Evolutionary conservation across 2,888 invertebrate species (phyloP).

Genomic region (Amblyjoppa proteus): DNA sequence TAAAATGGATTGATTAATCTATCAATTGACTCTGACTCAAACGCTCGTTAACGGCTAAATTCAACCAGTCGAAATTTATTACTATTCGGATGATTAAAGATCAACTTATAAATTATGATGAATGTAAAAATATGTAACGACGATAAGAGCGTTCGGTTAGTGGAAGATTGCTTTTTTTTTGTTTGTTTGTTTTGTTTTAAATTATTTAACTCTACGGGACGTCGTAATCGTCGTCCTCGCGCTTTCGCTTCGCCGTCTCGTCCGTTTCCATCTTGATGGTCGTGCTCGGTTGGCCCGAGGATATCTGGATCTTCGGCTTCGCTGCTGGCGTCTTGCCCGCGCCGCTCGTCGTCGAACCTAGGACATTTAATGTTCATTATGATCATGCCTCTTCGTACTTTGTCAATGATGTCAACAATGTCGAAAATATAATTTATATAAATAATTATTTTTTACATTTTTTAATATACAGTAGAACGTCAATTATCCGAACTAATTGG

Average conservation of each 20-base stretch:
- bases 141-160: constrained; percentile 37
- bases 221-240: constrained; percentile 83
- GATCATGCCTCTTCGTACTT: background rate
- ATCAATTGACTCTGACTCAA: background rate
- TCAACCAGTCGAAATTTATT: constrained; percentile 49
- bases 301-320: constrained; percentile 82
- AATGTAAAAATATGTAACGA: constrained; percentile 61
- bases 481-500: too few species aligned
- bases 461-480: background rate
- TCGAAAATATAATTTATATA: background rate
- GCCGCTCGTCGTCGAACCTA: constrained; percentile 63
- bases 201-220: constrained; percentile 74
- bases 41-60: constrained; percentile 7
- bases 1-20: constrained; percentile 4
- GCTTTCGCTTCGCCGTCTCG: constrained; percentile 79
- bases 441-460: background rate
- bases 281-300: constrained; percentile 77
- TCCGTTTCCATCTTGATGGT: constrained; percentile 81
- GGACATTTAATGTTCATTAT: constrained; percentile 17
- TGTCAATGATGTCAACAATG: background rate
- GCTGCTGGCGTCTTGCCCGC: constrained; percentile 76
- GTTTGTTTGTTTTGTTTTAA: constrained; percentile 6
- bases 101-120: constrained; percentile 51
- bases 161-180: constrained; percentile 58
- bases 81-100: constrained; percentile 33